A percentile compares a stretch with the other conserved stretches of the same genome.
Evolutionary conservation across 2,797 vertebrate genomes (phyloP).

Genomic region (Cryptoprocta ferox): DNA sequence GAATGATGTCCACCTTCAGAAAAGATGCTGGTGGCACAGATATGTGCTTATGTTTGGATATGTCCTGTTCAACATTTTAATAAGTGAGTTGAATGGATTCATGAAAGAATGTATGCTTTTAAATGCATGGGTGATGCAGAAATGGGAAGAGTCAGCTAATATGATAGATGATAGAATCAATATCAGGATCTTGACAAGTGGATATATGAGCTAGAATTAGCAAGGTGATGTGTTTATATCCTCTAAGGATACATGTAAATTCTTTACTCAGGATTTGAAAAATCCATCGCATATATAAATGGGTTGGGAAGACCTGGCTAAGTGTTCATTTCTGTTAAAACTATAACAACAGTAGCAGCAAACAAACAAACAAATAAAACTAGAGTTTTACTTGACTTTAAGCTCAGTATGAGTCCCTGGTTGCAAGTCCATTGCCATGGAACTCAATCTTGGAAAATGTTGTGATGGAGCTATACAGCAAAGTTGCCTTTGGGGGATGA

Average conservation of each 20-base stretch:
- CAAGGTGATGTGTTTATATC: constrained; percentile 19
- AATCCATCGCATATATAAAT: background rate
- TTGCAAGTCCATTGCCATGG: background rate
- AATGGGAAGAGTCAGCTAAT: constrained; percentile 4
- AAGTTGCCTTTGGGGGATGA: constrained; percentile 14
- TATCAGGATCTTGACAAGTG: constrained; percentile 10
- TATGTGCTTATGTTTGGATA: background rate
- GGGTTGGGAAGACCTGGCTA: background rate
- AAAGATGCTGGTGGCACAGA: constrained; percentile 10
- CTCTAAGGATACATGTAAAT: background rate
- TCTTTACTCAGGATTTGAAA: constrained; percentile 36
- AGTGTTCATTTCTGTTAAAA: background rate
- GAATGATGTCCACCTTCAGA: background rate
- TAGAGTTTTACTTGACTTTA: constrained; percentile 20
- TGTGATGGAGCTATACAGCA: constrained; percentile 36
- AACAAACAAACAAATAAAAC: constrained; percentile 31
- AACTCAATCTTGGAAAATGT: constrained; percentile 63
- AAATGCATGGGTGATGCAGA: constrained; percentile 32
- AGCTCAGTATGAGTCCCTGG: background rate
- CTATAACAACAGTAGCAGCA: background rate
- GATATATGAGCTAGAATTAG: background rate
- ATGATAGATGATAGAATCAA: constrained; percentile 17
- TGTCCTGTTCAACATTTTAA: constrained; percentile 19
- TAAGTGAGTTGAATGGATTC: constrained; percentile 14
- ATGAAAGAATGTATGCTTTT: background rate